These are phyloP conservation scores for Rhinella marina DNA, from an alignment of 2,797 vertebrate genomes.

Conservation along the genomic window DNA sequence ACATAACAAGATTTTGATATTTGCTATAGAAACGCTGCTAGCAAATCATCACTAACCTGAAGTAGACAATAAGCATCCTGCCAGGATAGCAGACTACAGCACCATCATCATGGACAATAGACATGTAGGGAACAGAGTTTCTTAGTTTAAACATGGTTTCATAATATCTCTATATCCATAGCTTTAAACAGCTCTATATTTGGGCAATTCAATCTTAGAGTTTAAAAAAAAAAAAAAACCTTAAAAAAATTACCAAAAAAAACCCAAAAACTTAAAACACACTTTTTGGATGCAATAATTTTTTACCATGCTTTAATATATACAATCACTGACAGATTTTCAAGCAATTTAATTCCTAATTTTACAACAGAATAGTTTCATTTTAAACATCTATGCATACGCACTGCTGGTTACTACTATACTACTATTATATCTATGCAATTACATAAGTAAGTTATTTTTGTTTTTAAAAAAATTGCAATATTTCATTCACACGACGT, in stretches of 20 bases:
- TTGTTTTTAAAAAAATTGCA: slow-evolving; percentile 33
- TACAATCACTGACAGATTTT: slow-evolving; percentile 18
- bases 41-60: slow-evolving; percentile 32
- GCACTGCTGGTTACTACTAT: slow-evolving; percentile 14
- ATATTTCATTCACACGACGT: neutral
- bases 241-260: neutral
- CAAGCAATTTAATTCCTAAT: slow-evolving; percentile 22
- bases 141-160: slow-evolving; percentile 20
- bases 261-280: neutral
- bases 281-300: slow-evolving; percentile 24
- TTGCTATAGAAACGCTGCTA: slow-evolving; percentile 52
- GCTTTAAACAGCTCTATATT: slow-evolving; percentile 38
- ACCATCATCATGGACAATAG: slow-evolving; percentile 46
- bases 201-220: neutral
- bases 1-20: slow-evolving; percentile 24
- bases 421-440: slow-evolving; percentile 19
- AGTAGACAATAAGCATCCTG: slow-evolving; percentile 31
- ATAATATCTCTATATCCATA: slow-evolving; percentile 39
- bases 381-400: slow-evolving; percentile 5
- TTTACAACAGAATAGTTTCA: slow-evolving; percentile 17
- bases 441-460: slow-evolving; percentile 57
- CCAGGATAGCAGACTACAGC: neutral
- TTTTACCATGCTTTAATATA: slow-evolving; percentile 34
- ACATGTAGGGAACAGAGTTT: slow-evolving; percentile 3
- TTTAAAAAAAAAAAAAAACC: neutral